A percentile compares a stretch with the other conserved stretches of the same genome.
Evolutionary conservation across 1,140 invertebrate genomes (phyloP).

Genomic region (Anadara kagoshimensis): DNA sequence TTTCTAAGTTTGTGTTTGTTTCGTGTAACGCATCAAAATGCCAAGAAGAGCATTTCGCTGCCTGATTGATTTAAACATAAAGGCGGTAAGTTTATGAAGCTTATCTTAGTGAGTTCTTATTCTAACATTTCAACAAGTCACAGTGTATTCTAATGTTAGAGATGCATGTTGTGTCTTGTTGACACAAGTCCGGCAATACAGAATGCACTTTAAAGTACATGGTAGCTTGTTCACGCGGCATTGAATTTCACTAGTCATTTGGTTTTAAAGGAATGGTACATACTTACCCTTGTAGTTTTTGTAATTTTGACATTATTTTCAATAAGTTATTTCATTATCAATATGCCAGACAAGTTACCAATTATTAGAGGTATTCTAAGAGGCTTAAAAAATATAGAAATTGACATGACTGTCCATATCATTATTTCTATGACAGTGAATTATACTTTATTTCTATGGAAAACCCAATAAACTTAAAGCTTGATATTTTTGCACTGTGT

Average conservation of each 20-base stretch:
- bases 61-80: constrained; percentile 64
- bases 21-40: constrained; percentile 46
- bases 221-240: neutral
- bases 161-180: constrained; percentile 9
- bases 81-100: constrained; percentile 52
- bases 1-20: too few relatives aligned
- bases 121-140: constrained; percentile 4
- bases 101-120: constrained; percentile 1
- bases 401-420: too few relatives aligned
- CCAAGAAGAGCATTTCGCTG: constrained; percentile 65
- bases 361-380: too few relatives aligned
- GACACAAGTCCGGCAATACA: constrained; percentile 9
- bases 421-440: too few relatives aligned
- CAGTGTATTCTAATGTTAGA: constrained; percentile 21
- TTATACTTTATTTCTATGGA: too few relatives aligned
- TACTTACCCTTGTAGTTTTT: neutral
- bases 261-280: neutral
- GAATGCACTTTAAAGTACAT: constrained; percentile 18
- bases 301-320: neutral
- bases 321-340: neutral
- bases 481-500: too few relatives aligned
- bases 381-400: too few relatives aligned
- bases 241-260: neutral
- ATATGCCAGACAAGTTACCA: too few relatives aligned
- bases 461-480: too few relatives aligned